Evolutionary conservation across 2,888 invertebrate species (phyloP).

Genomic region (Magallana nippona): DNA sequence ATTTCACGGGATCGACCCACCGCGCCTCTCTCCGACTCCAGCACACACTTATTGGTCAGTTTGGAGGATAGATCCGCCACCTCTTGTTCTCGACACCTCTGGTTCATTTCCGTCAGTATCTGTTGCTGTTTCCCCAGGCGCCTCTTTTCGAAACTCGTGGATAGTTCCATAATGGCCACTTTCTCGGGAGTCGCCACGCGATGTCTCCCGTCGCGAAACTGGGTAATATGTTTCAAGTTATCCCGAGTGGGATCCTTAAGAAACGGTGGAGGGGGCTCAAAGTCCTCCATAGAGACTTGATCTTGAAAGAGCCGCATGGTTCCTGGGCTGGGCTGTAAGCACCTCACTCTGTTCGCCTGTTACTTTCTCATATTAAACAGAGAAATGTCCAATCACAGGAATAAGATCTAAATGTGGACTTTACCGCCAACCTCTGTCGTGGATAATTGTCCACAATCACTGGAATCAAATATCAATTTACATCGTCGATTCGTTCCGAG

Average conservation of each 20-base stretch:
- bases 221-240: slow-evolving; percentile 58
- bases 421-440: not conserved
- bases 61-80: slow-evolving; percentile 67
- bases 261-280: slow-evolving; percentile 60
- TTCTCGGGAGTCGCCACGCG: slow-evolving; percentile 72
- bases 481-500: slow-evolving; percentile 14
- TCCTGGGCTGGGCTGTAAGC: not conserved
- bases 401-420: slow-evolving; percentile 7
- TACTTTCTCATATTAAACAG: not conserved
- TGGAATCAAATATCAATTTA: slow-evolving; percentile 22
- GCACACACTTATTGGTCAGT: slow-evolving; percentile 62
- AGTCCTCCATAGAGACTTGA: slow-evolving; percentile 58
- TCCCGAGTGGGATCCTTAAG: slow-evolving; percentile 60
- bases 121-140: slow-evolving; percentile 73
- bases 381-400: not conserved
- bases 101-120: slow-evolving; percentile 71
- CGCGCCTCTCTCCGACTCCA: slow-evolving; percentile 53
- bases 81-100: slow-evolving; percentile 73
- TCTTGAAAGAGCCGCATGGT: slow-evolving; percentile 67
- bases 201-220: slow-evolving; percentile 63
- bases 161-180: slow-evolving; percentile 71
- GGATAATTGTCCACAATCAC: slow-evolving; percentile 24
- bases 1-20: slow-evolving; percentile 51
- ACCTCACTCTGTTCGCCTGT: not conserved
- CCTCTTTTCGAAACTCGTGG: slow-evolving; percentile 68